Conservation (phyloP, 2,888 invertebrate genomes). For the Pemphredon lugubris region DNA sequence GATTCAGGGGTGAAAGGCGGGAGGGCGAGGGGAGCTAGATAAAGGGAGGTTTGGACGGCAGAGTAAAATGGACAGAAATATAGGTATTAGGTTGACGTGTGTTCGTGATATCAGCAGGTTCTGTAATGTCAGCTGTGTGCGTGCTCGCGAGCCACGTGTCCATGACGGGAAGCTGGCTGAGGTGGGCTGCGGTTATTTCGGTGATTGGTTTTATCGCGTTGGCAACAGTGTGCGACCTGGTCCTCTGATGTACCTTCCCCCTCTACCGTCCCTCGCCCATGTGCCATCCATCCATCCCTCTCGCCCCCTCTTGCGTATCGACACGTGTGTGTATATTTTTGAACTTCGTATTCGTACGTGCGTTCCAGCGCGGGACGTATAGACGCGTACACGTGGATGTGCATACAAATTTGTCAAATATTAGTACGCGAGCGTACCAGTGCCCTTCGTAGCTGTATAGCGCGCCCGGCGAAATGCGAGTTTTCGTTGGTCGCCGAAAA, state of each 20-base stretch:
- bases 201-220: slow-evolving; percentile 80
- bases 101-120: slow-evolving; percentile 31
- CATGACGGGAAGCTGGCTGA: slow-evolving; percentile 75
- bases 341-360: slow-evolving; percentile 13
- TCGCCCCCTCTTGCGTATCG: neutral
- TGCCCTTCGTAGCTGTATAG: slow-evolving; percentile 39
- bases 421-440: slow-evolving; percentile 47
- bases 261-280: slow-evolving; percentile 16
- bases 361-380: slow-evolving; percentile 39
- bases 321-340: neutral
- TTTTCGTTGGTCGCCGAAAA: slow-evolving; percentile 37
- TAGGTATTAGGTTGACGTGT: slow-evolving; percentile 44
- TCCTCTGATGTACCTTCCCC: slow-evolving; percentile 32
- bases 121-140: slow-evolving; percentile 13
- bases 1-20: slow-evolving; percentile 5
- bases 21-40: slow-evolving; percentile 10
- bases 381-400: slow-evolving; percentile 53
- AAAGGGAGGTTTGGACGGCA: slow-evolving; percentile 24
- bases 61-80: slow-evolving; percentile 43
- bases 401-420: slow-evolving; percentile 64
- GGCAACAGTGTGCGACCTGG: slow-evolving; percentile 76
- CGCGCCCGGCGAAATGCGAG: slow-evolving; percentile 16
- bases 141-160: slow-evolving; percentile 68
- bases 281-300: slow-evolving; percentile 2
- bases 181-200: slow-evolving; percentile 79